phyloP scores from a whole-genome alignment of 2,888 invertebrate species.

The Volucella bombylans region DNA sequence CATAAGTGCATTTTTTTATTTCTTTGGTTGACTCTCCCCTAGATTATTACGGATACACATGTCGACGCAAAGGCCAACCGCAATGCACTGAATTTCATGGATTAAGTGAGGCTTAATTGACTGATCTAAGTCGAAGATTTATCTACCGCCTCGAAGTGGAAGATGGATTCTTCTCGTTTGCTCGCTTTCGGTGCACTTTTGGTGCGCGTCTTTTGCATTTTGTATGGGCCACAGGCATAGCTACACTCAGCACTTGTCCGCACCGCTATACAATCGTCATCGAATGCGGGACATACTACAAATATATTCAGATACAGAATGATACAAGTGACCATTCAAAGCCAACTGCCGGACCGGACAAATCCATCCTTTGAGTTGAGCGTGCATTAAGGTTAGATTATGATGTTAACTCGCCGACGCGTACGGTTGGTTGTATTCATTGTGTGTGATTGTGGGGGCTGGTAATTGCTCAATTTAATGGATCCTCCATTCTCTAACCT shows the following conservation, averaged over 20 bases:
- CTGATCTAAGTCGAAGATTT: slow-evolving; percentile 74
- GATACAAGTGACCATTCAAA: background rate
- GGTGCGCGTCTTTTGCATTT: slow-evolving; percentile 29
- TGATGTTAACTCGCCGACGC: slow-evolving; percentile 73
- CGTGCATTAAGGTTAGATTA: slow-evolving; percentile 73
- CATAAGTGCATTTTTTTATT: slow-evolving; percentile 67
- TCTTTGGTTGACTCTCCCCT: slow-evolving; percentile 35
- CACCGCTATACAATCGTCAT: slow-evolving; percentile 17
- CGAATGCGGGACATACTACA: background rate
- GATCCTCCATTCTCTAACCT: slow-evolving; percentile 28
- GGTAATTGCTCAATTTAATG: slow-evolving; percentile 74
- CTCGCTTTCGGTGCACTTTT: slow-evolving; percentile 19
- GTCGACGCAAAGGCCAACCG: slow-evolving; percentile 61
- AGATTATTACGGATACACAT: slow-evolving; percentile 54
- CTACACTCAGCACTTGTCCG: slow-evolving; percentile 24
- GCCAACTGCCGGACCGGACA: slow-evolving; percentile 24
- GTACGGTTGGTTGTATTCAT: slow-evolving; percentile 57
- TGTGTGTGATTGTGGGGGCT: slow-evolving; percentile 73
- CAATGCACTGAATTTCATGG: slow-evolving; percentile 71
- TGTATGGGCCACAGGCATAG: slow-evolving; percentile 38
- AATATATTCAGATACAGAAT: background rate
- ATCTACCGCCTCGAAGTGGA: slow-evolving; percentile 72
- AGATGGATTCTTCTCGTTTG: slow-evolving; percentile 65
- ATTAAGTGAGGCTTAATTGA: slow-evolving; percentile 74
- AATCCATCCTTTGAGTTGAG: slow-evolving; percentile 67